Evolutionary conservation across 2,113 vertebrate species (phyloP), one percentile per base, ranked within the genome.

Genomic region (Cottus gobio): DNA sequence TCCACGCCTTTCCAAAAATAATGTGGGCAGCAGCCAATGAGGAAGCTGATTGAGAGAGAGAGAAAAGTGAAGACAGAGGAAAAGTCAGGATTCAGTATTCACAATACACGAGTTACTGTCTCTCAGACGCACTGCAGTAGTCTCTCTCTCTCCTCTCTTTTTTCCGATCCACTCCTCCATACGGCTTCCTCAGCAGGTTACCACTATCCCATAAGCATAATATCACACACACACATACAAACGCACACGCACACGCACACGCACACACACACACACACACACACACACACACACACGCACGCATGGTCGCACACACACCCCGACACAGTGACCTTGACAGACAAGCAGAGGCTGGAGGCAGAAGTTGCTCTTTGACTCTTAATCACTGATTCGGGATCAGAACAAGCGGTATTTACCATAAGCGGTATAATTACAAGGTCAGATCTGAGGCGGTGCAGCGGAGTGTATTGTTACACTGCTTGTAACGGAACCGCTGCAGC

Each of bases 141-240:
- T 69, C 84, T 73, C 70, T 78, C 65, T 67, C 64, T 67, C 75
- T 42, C 22, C 62, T 79, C 63, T 84, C 68, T 72, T 80, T 73
- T 90, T 81, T 80, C 57, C 84, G 80, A 76, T 82, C 60, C 61
- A n/a, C 76, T 71, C 52, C 46, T 75, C 73, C 62, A n/a, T 83
- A 77, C 50, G 77, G 83, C 91, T 83, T 91, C 75, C 85, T 91
- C 91, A 92, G 92, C 92, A 91, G 82, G 84, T 91, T 89, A 74
- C 64, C 63, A 24, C 74, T 60, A 83, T 81, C 48, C 39, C 76
- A 85, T 80, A 85, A 62, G 67, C 75, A 86, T 81, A 77, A 68
- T 79, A 62, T 7, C 58, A 34, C 42, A n/a, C 54, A 67, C 80
- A 80, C 64, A 80, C 57, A 46, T 39, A 26, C 71, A 80, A 69